A percentile compares a stretch with the other conserved stretches of the same genome.
These are phyloP conservation scores for Lysiphlebus fabarum DNA, from an alignment of 1,140 invertebrate genomes.

Conservation along the genomic window DNA sequence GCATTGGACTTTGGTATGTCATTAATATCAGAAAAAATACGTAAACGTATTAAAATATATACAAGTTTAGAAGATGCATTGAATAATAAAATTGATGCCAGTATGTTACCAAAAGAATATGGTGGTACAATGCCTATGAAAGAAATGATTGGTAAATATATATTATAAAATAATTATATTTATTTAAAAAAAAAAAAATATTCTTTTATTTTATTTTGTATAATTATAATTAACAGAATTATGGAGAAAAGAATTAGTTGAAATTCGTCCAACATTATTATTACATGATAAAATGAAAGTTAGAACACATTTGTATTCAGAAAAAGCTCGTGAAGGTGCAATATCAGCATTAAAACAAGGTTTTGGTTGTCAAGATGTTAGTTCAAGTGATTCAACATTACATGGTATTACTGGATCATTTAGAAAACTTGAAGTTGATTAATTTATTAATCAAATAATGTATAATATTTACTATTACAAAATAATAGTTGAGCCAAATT, in stretches of 20 bases:
- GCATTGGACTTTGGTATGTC: constrained; percentile 77
- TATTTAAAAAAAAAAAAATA: too few relatives aligned
- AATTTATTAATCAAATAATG: constrained; percentile 35
- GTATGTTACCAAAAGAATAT: constrained; percentile 75
- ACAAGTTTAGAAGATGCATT: constrained; percentile 62
- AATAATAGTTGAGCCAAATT: too few relatives aligned
- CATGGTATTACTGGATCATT: constrained; percentile 72
- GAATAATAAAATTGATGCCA: constrained; percentile 61
- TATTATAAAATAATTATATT: background rate
- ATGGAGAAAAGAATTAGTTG: constrained; percentile 65
- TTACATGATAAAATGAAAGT: constrained; percentile 65
- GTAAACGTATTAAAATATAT: constrained; percentile 69
- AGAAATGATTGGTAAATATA: constrained; percentile 73
- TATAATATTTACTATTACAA: too few relatives aligned
- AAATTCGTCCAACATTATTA: constrained; percentile 57
- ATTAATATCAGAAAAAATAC: constrained; percentile 78
- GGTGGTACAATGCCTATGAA: constrained; percentile 76
- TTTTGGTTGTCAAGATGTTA: constrained; percentile 56
- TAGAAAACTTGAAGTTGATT: constrained; percentile 75
- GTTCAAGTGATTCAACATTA: constrained; percentile 60
- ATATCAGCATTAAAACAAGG: constrained; percentile 64
- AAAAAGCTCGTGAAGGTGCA: constrained; percentile 67
- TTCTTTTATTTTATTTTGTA: too few relatives aligned
- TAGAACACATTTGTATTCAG: constrained; percentile 62
- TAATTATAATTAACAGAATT: too few relatives aligned